Base-by-base conservation (phyloP, 2,113 vertebrate genomes). In the Etheostoma cragini region DNA sequence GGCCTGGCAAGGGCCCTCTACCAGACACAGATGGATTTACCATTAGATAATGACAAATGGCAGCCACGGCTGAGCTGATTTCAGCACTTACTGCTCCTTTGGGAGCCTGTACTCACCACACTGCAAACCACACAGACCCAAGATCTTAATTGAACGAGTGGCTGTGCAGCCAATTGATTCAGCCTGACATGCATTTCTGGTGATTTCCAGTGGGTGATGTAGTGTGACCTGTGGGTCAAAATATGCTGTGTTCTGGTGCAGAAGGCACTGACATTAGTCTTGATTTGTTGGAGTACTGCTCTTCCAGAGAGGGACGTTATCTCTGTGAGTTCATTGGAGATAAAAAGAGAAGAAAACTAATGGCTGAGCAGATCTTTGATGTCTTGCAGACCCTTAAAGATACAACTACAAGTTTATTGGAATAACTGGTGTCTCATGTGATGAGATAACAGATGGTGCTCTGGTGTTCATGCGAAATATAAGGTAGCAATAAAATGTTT, bases 41-140 rank as follows among this genome's bases (percentile, higher is more conserved):
- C 87, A 93, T 92, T 93, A 94, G 86, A 87, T 91, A 88, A 93
- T 95, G 92, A 94, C 89, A 90, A 94, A 93, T 93, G 87, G 73
- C 86, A 80, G 79, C 66, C 54, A 24, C 75, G 81, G 84, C 90
- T 80, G 84, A 91, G 89, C 91, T 94, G 92, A 93, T 91, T 94
- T 93, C 90, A 94, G 91, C 92, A 90, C 89, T 95, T 77, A 90
- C 85, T 72, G 80, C 83, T 85, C 90, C 82, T 88, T 68, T 83
- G 88, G 88, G 91, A 91, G 77, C 76, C 71, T 57, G 60, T 71
- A 78, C 80, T 90, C 86, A 84, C 81, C 87, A 66, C 80, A 77
- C 73, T 67, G 58, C 70, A 81, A 67, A 84, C 88, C 85, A 56
- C 89, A 61, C 33, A 42, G 76, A 72, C 78, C 84, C 82, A 72